Conservation (phyloP, 2,113 vertebrate species). For the Erinaceus europaeus region DNA sequence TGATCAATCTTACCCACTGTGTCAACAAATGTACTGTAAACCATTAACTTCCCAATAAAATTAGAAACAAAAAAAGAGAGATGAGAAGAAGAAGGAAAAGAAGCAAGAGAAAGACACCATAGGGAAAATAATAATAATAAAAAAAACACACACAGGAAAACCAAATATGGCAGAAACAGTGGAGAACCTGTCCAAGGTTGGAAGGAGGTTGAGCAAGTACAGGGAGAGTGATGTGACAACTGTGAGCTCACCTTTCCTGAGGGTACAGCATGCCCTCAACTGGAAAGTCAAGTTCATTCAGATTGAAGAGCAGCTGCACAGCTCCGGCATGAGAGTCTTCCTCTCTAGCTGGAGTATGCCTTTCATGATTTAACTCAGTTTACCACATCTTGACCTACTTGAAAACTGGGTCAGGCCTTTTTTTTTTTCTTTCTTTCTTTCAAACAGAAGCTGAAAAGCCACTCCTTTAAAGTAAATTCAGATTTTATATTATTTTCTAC, state of each 20-base stretch:
- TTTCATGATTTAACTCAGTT: conserved; percentile 71
- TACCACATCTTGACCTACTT: conserved; percentile 82
- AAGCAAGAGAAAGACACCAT: too few relatives aligned
- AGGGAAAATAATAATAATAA: too few relatives aligned
- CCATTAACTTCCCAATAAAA: too few relatives aligned
- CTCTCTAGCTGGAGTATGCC: conserved; percentile 48
- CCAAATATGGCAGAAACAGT: not conserved
- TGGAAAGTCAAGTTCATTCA: conserved; percentile 48
- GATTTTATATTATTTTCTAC: conserved; percentile 25
- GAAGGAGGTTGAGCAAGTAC: not conserved
- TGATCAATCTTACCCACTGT: too few relatives aligned
- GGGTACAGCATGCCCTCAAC: not conserved
- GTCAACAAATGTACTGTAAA: too few relatives aligned
- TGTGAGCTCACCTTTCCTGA: not conserved
- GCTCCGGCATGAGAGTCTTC: conserved; percentile 70
- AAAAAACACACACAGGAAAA: conserved; percentile 20
- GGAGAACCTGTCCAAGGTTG: not conserved
- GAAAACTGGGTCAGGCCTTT: conserved; percentile 75
- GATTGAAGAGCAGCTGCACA: not conserved
- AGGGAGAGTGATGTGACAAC: not conserved
- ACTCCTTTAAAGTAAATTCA: conserved; percentile 26
- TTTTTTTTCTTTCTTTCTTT: too few relatives aligned
- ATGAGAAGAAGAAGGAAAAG: too few relatives aligned
- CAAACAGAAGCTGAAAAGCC: conserved; percentile 56
- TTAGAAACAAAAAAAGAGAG: too few relatives aligned